Base-by-base conservation (phyloP, 2,888 invertebrate genomes). In the Dynastes tityus region DNA sequence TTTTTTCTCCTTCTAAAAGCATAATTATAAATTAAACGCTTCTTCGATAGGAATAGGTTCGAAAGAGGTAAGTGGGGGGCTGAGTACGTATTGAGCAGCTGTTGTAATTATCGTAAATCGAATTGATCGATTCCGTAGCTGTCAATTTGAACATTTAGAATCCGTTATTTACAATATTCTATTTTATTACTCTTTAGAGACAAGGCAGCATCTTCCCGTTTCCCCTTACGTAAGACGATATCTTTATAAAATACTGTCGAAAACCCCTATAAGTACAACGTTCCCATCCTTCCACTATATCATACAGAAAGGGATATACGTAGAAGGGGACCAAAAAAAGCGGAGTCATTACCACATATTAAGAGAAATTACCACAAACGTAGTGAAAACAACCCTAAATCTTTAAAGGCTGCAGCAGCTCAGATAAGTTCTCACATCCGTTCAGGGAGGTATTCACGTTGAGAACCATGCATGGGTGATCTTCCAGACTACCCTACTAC, bases 311-410 rank as follows among this genome's bases (percentile, higher is more conserved):
- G 27, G 8, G 16, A 9, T 9, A 22, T 8, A n/a, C 22, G 29
- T 11, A 27, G 61, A 27, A 13, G 5, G 29, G 22, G 61, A 29
- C 22, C 0, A 63, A 55, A 65, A 78, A 53, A 75, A 68, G 16
- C 55, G 65, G 63, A 76, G 78, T 81, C 79, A 83, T 87, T 87
- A 87, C 88, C 88, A 84, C 87, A 87, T 86, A 88, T 88, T 87
- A 87, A 86, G 85, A 85, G 83, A 84, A 85, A 85, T 85, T 86
- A 87, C 88, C 88, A 85, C 87, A 87, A 87, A 87, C 86, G 85
- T 81, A 86, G 84, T 81, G 74, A 81, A 81, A 84, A 83, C 82
- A 83, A 80, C 80, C 80, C 81, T 85, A 85, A 85, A 85, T 85
- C 84, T 84, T 73, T 84, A 82, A 83, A 82, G 81, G 55, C 45